A percentile compares a stretch with the other conserved stretches of the same genome.
phyloP scores from a whole-genome alignment of 2,888 invertebrate genomes.

The Eupithecia exiguata region DNA sequence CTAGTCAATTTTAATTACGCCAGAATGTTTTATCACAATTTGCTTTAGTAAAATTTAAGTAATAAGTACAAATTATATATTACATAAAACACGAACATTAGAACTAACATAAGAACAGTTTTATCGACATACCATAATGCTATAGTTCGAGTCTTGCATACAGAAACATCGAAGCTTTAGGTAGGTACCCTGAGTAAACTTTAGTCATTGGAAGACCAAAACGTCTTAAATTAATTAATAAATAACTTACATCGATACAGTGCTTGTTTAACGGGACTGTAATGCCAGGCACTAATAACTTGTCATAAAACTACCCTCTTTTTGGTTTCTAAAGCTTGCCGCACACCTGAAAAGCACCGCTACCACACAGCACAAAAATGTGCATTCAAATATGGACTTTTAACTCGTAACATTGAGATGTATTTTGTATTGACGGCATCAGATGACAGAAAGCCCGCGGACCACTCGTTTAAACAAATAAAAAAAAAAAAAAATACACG shows the following conservation, averaged over 20 bases:
- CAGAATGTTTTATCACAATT: slow-evolving; percentile 37
- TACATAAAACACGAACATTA: neutral
- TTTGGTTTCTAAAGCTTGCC: neutral
- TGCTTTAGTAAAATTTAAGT: slow-evolving; percentile 20
- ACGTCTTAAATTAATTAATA: neutral
- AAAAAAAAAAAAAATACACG: too few species aligned
- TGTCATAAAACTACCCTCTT: neutral
- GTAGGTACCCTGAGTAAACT: slow-evolving; percentile 11
- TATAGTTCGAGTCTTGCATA: neutral
- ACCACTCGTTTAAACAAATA: too few species aligned
- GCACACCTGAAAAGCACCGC: too few species aligned
- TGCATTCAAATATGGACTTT: too few species aligned
- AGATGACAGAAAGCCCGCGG: too few species aligned
- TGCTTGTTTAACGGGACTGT: neutral
- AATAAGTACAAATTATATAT: slow-evolving; percentile 8
- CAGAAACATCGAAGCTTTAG: neutral
- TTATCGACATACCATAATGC: neutral
- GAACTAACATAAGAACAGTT: neutral
- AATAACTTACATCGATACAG: neutral
- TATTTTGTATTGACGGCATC: too few species aligned
- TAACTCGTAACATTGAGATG: too few species aligned
- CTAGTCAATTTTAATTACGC: slow-evolving; percentile 36
- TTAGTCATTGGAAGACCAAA: neutral
- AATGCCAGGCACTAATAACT: neutral
- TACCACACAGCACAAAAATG: too few species aligned